Evolutionary conservation across 1,140 invertebrate species (phyloP).

Genomic region (Venustaconcha ellipsiformis): DNA sequence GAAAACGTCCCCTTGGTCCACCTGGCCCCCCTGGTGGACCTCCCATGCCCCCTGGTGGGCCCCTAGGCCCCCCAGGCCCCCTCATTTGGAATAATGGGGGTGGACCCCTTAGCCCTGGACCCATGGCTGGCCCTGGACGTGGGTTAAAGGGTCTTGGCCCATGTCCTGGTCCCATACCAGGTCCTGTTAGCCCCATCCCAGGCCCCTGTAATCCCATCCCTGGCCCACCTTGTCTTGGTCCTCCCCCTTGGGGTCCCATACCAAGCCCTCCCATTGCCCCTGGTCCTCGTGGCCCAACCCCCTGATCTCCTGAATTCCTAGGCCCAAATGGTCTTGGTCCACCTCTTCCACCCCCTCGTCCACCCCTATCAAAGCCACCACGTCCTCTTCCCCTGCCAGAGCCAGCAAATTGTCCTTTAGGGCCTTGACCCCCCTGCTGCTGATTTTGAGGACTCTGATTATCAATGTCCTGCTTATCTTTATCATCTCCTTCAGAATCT

Average conservation of each 20-base stretch:
- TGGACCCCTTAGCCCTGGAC: slow-evolving; percentile 16
- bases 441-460: slow-evolving; percentile 3
- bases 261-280: slow-evolving; percentile 12
- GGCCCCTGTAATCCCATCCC: neutral
- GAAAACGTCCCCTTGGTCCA: slow-evolving; percentile 8
- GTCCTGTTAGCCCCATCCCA: neutral
- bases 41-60: slow-evolving; percentile 17
- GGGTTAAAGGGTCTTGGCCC: no score
- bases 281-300: slow-evolving; percentile 13
- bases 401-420: neutral
- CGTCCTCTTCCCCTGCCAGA: slow-evolving; percentile 11
- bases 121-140: neutral
- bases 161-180: neutral
- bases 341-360: slow-evolving; percentile 4
- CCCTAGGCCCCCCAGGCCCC: neutral
- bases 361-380: neutral
- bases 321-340: slow-evolving; percentile 24
- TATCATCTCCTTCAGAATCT: no score
- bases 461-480: slow-evolving; percentile 7
- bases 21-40: slow-evolving; percentile 26
- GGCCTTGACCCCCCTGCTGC: neutral
- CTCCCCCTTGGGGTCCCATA: neutral
- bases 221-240: neutral
- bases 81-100: neutral
- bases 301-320: slow-evolving; percentile 15